Conservation (phyloP, 1,140 invertebrate species). For the Heliothis virescens region DNA sequence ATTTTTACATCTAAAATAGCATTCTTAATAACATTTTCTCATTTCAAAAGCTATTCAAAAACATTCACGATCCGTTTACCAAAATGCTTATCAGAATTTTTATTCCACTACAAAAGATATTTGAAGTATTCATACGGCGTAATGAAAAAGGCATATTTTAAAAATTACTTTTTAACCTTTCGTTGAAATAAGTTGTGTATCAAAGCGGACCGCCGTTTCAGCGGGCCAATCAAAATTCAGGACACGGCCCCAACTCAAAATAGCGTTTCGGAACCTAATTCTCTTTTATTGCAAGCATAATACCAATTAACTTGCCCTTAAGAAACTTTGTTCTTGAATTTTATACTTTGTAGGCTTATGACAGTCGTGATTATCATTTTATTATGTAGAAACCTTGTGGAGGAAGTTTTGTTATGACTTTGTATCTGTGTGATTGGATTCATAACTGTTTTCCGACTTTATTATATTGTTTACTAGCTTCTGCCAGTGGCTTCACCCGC, state of each 20-base stretch:
- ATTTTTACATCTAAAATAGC: background rate
- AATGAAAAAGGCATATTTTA: constrained; percentile 25
- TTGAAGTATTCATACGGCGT: background rate
- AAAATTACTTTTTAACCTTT: constrained; percentile 1
- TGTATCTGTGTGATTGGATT: too few species aligned
- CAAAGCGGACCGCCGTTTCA: background rate
- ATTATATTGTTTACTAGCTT: too few species aligned
- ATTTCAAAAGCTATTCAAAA: background rate
- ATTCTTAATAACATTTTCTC: background rate
- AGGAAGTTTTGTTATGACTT: background rate
- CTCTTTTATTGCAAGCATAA: constrained; percentile 53
- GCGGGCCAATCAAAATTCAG: constrained; percentile 54
- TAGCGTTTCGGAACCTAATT: constrained; percentile 50
- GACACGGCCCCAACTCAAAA: constrained; percentile 52
- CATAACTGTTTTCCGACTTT: too few species aligned
- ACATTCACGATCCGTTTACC: background rate
- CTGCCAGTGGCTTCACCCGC: too few species aligned
- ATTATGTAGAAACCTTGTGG: background rate
- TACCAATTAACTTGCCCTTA: constrained; percentile 46
- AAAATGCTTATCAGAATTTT: background rate
- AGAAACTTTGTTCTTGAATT: constrained; percentile 25
- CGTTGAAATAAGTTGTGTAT: constrained; percentile 24
- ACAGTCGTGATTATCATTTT: constrained; percentile 4
- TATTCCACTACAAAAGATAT: background rate
- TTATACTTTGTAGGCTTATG: constrained; percentile 10